These are phyloP conservation scores for Cheilosia pagana DNA, from an alignment of 2,888 invertebrate genomes.

Conservation along the genomic window DNA sequence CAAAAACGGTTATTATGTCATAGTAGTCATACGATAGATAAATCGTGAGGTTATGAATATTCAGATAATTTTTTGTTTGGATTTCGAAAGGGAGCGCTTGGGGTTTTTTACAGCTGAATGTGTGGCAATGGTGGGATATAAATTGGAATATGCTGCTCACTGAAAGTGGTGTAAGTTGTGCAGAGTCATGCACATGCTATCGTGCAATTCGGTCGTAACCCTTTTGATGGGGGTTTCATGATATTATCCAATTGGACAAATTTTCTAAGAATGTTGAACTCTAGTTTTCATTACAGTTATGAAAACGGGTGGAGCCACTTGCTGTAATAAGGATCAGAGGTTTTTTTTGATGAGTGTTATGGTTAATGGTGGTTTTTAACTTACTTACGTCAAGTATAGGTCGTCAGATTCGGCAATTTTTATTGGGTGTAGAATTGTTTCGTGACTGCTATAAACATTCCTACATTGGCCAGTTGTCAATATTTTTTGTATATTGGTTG, in stretches of 20 bases:
- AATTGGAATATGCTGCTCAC: background rate
- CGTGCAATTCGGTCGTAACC: background rate
- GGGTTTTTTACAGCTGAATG: background rate
- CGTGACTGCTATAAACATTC: too few relatives aligned
- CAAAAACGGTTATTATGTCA: conserved; percentile 62
- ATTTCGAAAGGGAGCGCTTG: conserved; percentile 30
- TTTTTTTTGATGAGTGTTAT: too few relatives aligned
- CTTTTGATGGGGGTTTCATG: background rate
- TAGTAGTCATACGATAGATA: conserved; percentile 40
- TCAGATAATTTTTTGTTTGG: conserved; percentile 5
- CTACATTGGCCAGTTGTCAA: too few relatives aligned
- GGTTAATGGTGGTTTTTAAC: too few relatives aligned
- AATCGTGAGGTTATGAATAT: conserved; percentile 63
- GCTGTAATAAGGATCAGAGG: too few relatives aligned
- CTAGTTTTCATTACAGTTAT: background rate
- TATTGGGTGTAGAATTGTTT: too few relatives aligned
- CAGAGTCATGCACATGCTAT: background rate
- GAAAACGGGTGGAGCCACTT: too few relatives aligned
- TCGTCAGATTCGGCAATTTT: too few relatives aligned
- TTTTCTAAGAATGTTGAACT: background rate
- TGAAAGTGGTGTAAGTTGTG: conserved; percentile 3
- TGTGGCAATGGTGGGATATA: background rate
- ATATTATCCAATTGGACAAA: background rate
- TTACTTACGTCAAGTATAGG: too few relatives aligned
- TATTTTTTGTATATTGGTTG: too few relatives aligned